Evolutionary conservation across 2,888 invertebrate genomes (phyloP).

Genomic region (Hartigia nigra): DNA sequence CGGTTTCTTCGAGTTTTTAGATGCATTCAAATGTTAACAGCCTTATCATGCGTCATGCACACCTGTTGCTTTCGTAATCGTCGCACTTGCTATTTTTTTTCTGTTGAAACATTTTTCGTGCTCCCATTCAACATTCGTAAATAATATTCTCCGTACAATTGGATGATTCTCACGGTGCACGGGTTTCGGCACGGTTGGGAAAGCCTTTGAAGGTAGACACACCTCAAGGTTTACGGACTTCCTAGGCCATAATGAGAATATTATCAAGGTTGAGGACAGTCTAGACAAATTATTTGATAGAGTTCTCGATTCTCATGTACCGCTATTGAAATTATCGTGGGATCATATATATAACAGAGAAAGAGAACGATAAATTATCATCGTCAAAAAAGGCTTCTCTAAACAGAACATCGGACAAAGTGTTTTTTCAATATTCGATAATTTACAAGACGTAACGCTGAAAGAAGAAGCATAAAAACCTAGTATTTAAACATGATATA

Average conservation of each 20-base stretch:
- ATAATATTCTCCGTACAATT: neutral
- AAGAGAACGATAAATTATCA: neutral
- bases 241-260: neutral
- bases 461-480: neutral
- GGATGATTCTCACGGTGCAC: neutral
- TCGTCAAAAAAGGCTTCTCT: neutral
- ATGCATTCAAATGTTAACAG: neutral
- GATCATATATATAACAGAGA: neutral
- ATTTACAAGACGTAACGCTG: neutral
- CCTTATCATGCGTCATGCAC: neutral
- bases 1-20: neutral
- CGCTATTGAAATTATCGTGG: neutral
- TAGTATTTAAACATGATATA: neutral
- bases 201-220: neutral
- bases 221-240: slow-evolving; percentile 7
- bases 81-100: neutral
- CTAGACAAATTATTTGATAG: neutral
- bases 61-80: neutral
- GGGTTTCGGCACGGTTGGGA: neutral
- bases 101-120: neutral
- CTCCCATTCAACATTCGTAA: neutral
- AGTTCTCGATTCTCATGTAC: neutral
- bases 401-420: neutral
- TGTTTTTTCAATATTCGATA: neutral
- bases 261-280: slow-evolving; percentile 4